Conservation (phyloP, 1,140 invertebrate species). For the Psix sp. region DNA sequence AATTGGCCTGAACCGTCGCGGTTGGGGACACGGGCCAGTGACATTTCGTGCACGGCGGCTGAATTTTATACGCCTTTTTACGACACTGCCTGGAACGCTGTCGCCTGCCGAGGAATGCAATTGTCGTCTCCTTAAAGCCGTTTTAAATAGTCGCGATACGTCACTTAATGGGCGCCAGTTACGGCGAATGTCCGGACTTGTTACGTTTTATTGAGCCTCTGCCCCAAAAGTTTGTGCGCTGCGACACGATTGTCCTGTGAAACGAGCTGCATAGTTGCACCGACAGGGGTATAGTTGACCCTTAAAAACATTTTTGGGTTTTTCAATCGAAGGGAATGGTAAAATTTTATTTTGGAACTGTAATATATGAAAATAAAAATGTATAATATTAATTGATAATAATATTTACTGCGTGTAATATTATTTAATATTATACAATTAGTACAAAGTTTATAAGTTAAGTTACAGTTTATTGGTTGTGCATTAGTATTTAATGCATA, state of each 20-base stretch:
- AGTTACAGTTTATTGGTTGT: too few relatives aligned
- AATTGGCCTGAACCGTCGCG: constrained; percentile 7
- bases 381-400: too few relatives aligned
- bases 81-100: constrained; percentile 56
- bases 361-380: too few relatives aligned
- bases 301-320: too few relatives aligned
- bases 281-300: too few relatives aligned
- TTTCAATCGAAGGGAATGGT: too few relatives aligned
- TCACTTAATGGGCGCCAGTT: constrained; percentile 59
- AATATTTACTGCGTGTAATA: too few relatives aligned
- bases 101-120: constrained; percentile 52
- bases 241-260: constrained; percentile 5
- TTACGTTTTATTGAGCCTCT: constrained; percentile 61
- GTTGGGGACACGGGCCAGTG: constrained; percentile 11
- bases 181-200: constrained; percentile 55
- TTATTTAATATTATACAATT: too few relatives aligned
- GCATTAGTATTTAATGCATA: too few relatives aligned
- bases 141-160: constrained; percentile 44
- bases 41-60: constrained; percentile 25
- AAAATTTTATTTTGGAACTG: too few relatives aligned
- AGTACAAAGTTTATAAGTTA: too few relatives aligned
- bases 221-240: constrained; percentile 18
- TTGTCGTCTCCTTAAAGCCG: constrained; percentile 43
- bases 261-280: constrained; percentile 7
- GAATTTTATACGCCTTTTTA: constrained; percentile 64